These are phyloP conservation scores for Triplophysa tibetana DNA, from an alignment of 2,113 vertebrate species.

Conservation along the genomic window DNA sequence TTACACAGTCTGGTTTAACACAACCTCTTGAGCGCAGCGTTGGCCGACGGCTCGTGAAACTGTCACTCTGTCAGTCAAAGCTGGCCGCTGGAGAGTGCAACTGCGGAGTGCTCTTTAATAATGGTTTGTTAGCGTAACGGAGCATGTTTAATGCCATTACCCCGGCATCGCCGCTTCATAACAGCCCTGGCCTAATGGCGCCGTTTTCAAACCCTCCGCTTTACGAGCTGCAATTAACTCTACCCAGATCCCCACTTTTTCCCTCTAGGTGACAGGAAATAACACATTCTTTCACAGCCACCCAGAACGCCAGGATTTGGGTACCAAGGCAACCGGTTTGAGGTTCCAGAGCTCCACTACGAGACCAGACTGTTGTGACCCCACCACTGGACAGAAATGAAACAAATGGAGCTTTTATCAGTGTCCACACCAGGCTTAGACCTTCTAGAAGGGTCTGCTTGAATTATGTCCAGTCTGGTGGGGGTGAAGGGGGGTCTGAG, in stretches of 20 bases:
- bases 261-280: slow-evolving; percentile 4
- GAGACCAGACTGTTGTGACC: background rate
- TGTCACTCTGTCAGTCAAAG: slow-evolving; percentile 36
- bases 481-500: slow-evolving; percentile 13
- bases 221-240: slow-evolving; percentile 41
- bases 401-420: slow-evolving; percentile 1
- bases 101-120: slow-evolving; percentile 34
- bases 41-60: slow-evolving; percentile 37
- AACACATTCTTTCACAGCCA: background rate
- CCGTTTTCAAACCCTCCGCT: slow-evolving; percentile 22
- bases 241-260: slow-evolving; percentile 27
- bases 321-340: background rate
- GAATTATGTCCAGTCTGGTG: slow-evolving; percentile 1
- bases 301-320: background rate
- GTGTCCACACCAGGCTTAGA: slow-evolving; percentile 4
- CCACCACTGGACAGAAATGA: slow-evolving; percentile 11
- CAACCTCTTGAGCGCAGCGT: slow-evolving; percentile 22
- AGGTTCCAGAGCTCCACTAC: background rate
- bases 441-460: slow-evolving; percentile 30
- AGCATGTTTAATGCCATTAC: slow-evolving; percentile 45
- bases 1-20: slow-evolving; percentile 5
- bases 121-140: slow-evolving; percentile 41
- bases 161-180: slow-evolving; percentile 11
- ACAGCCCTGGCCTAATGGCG: slow-evolving; percentile 13
- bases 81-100: background rate